Conservation (phyloP, 2,797 vertebrate genomes). For the Gallirallus australis region DNA sequence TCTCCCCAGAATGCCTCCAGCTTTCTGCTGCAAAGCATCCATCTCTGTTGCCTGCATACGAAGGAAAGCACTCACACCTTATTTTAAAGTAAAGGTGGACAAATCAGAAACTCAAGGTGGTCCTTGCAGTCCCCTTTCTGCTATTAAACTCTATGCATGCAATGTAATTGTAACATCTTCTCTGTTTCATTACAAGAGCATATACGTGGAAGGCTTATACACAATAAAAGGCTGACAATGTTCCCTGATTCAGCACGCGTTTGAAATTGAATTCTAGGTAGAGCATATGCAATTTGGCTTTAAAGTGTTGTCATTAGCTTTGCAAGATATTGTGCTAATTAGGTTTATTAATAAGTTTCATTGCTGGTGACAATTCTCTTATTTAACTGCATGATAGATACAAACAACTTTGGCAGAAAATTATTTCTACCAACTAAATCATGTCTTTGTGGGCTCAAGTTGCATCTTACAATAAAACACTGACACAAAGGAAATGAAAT, state of each 20-base stretch:
- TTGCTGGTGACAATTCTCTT: background rate
- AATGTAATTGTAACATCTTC: background rate
- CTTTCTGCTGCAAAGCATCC: background rate
- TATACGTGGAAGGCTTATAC: background rate
- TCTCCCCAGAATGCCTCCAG: background rate
- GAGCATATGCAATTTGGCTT: background rate
- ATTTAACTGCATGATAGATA: constrained; percentile 14
- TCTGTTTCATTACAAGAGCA: background rate
- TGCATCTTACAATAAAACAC: background rate
- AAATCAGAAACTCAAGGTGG: background rate
- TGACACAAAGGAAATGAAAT: background rate
- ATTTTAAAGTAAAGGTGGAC: background rate
- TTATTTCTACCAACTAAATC: background rate
- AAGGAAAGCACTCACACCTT: background rate
- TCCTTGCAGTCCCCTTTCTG: background rate
- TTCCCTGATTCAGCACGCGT: background rate
- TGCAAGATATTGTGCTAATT: background rate
- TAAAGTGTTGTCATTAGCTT: constrained; percentile 3
- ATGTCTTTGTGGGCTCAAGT: background rate
- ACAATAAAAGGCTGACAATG: background rate
- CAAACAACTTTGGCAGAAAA: background rate
- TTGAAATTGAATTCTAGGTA: constrained; percentile 12
- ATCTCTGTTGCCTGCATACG: background rate
- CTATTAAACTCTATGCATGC: background rate
- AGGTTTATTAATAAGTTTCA: background rate